phyloP scores from a whole-genome alignment of 2,888 invertebrate species.

The Netelia virgata region DNA sequence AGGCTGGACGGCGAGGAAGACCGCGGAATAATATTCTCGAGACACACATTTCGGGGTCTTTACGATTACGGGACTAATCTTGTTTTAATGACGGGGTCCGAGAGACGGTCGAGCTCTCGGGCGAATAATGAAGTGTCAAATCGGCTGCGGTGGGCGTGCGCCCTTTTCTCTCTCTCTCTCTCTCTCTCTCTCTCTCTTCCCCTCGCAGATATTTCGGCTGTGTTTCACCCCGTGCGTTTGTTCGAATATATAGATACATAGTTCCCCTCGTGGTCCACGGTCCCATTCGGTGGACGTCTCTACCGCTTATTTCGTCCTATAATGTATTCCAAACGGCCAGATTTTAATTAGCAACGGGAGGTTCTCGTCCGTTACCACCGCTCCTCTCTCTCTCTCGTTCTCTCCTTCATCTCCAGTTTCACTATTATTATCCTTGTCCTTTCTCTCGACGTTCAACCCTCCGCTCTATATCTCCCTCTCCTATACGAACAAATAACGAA shows the following conservation, averaged over 20 bases:
- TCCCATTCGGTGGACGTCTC: conserved; percentile 45
- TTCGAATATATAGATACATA: neutral
- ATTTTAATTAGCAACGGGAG: conserved; percentile 83
- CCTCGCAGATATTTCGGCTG: conserved; percentile 49
- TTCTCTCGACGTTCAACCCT: conserved; percentile 39
- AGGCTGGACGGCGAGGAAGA: conserved; percentile 29
- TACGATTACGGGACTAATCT: conserved; percentile 83
- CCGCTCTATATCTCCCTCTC: conserved; percentile 18
- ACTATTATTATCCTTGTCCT: conserved; percentile 76
- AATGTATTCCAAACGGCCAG: conserved; percentile 78
- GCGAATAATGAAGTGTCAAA: conserved; percentile 85
- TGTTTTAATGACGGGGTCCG: conserved; percentile 84
- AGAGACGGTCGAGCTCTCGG: conserved; percentile 66
- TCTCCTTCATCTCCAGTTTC: conserved; percentile 61
- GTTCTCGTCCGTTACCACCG: conserved; percentile 76
- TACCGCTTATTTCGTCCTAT: conserved; percentile 62
- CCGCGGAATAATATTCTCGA: conserved; percentile 63
- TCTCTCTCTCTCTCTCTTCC: conserved; percentile 18
- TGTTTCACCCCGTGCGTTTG: conserved; percentile 48
- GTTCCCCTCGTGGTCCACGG: neutral
- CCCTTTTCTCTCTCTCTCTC: conserved; percentile 70
- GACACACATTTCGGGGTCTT: conserved; percentile 68
- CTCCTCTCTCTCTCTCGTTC: neutral
- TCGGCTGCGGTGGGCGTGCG: conserved; percentile 82
- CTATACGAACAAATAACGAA: neutral